A percentile compares a stretch with the other conserved stretches of the same genome.
These are phyloP conservation scores for Dendropsophus ebraccatus DNA, from an alignment of 2,113 vertebrate species.

Conservation along the genomic window DNA sequence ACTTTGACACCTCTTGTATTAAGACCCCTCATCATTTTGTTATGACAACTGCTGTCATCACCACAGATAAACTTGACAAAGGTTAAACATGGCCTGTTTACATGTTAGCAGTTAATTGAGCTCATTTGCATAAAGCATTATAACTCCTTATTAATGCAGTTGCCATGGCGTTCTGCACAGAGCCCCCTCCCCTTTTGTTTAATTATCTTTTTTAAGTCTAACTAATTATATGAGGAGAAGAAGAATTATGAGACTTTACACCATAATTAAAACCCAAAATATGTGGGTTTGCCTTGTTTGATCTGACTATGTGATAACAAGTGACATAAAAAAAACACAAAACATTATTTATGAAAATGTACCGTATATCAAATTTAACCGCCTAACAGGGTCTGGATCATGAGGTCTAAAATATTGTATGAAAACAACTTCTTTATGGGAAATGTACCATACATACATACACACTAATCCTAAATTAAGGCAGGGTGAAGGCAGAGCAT, in stretches of 20 bases:
- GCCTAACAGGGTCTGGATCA: too few species aligned
- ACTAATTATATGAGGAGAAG: conserved; percentile 1
- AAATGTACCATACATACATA: too few species aligned
- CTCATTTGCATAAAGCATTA: conserved; percentile 21
- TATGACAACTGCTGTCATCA: conserved; percentile 33
- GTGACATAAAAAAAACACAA: neutral
- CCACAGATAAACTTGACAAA: conserved; percentile 20
- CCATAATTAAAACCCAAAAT: neutral
- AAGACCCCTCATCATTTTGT: conserved; percentile 33
- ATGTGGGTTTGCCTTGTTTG: neutral
- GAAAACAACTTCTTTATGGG: too few species aligned
- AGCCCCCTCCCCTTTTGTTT: neutral
- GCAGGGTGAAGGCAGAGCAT: too few species aligned
- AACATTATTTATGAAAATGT: neutral
- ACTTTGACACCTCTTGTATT: neutral
- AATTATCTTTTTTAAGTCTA: conserved; percentile 36
- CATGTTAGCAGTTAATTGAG: conserved; percentile 16
- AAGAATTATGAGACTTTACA: neutral
- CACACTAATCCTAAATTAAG: too few species aligned
- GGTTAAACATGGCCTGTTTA: conserved; percentile 12
- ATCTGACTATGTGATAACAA: neutral
- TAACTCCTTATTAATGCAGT: conserved; percentile 5
- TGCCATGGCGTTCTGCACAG: neutral
- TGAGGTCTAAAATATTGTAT: too few species aligned
- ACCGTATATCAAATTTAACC: too few species aligned